Conservation (phyloP, 2,113 vertebrate species). For the Morone chrysops region DNA sequence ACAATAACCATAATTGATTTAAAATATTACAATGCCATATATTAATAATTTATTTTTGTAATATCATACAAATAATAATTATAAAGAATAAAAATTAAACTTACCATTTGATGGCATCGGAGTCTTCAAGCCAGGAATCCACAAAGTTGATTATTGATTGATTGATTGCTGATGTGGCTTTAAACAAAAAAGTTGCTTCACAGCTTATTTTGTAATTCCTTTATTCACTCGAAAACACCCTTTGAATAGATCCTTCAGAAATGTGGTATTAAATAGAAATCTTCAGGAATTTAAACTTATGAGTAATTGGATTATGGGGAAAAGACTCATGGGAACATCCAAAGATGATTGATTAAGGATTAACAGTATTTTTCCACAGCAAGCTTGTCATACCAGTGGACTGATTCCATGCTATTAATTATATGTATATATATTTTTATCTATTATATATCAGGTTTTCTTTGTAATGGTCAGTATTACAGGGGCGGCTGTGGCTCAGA, state of each 20-base stretch:
- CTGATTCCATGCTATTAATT: not conserved
- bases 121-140: conserved; percentile 1
- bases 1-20: not conserved
- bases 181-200: not conserved
- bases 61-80: not conserved
- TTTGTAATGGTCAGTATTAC: not conserved
- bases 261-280: not conserved
- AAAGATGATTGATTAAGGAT: not conserved
- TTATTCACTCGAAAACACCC: not conserved
- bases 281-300: not conserved
- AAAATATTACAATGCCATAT: not conserved
- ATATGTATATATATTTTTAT: not conserved
- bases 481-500: too few relatives aligned
- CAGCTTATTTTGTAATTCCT: not conserved
- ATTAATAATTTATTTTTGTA: not conserved
- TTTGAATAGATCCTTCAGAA: not conserved
- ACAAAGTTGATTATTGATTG: not conserved
- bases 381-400: not conserved
- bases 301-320: too few relatives aligned
- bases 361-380: not conserved
- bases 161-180: not conserved
- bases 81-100: not conserved
- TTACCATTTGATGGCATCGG: not conserved
- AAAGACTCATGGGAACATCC: not conserved
- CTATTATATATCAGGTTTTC: not conserved